Percentiles rank a stretch among this genome's conserved stretches.
These are phyloP conservation scores for Gymnorhina tibicen DNA, from an alignment of 2,113 vertebrate species.

Conservation along the genomic window DNA sequence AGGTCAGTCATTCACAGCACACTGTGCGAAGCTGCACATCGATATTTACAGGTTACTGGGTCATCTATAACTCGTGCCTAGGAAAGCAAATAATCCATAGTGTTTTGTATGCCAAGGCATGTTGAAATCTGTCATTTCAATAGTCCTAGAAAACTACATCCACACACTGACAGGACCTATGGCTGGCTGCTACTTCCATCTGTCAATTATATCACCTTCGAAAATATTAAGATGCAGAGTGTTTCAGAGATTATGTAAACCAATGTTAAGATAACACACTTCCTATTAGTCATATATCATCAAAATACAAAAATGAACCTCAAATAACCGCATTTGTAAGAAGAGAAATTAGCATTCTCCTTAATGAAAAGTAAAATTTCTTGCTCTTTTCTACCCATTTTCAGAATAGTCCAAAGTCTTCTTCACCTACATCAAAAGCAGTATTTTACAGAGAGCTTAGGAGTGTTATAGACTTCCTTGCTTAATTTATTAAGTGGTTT, in stretches of 20 bases:
- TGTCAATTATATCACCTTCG: background rate
- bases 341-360: background rate
- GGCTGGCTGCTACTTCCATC: background rate
- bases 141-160: background rate
- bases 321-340: background rate
- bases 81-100: background rate
- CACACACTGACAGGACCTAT: background rate
- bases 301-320: background rate
- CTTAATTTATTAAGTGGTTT: background rate
- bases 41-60: background rate
- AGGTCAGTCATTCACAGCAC: background rate
- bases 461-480: background rate
- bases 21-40: background rate
- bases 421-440: background rate
- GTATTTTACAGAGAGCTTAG: background rate
- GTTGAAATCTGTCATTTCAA: background rate
- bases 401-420: background rate
- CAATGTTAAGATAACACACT: background rate
- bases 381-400: background rate
- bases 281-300: background rate
- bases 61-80: background rate
- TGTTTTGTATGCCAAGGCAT: background rate
- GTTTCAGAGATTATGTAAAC: background rate
- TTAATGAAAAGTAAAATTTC: background rate
- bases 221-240: background rate